Percentiles rank a stretch among this genome's conserved stretches.
Conservation (phyloP, 2,888 invertebrate species). For the Mythimna vitellina region DNA sequence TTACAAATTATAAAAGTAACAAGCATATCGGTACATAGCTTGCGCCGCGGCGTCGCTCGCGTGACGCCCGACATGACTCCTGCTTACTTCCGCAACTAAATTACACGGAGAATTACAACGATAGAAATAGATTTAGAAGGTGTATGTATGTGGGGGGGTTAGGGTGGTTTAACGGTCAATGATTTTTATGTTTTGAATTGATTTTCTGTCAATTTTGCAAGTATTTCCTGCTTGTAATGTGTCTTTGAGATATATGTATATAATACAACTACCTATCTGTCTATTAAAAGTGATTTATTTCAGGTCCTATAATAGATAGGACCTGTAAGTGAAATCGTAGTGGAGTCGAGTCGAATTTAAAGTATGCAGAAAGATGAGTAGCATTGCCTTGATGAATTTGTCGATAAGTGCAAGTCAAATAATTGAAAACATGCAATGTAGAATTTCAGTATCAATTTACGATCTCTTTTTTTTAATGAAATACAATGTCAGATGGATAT, state of each 20-base stretch:
- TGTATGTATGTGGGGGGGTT: constrained; percentile 38
- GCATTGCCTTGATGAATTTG: not conserved
- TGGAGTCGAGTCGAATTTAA: too few relatives aligned
- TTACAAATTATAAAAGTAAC: constrained; percentile 60
- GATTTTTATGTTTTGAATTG: constrained; percentile 8
- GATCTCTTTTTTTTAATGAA: not conserved
- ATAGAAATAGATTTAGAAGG: constrained; percentile 71
- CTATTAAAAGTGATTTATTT: too few relatives aligned
- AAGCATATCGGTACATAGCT: constrained; percentile 62
- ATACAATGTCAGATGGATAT: not conserved
- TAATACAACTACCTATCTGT: too few relatives aligned
- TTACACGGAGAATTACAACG: constrained; percentile 78
- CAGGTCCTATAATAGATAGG: too few relatives aligned
- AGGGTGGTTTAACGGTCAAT: constrained; percentile 32
- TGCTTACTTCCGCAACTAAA: constrained; percentile 84
- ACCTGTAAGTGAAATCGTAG: too few relatives aligned
- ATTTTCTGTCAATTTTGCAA: too few relatives aligned
- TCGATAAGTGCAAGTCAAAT: not conserved
- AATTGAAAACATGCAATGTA: not conserved
- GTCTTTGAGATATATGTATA: too few relatives aligned
- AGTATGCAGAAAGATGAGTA: too few relatives aligned
- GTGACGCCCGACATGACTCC: constrained; percentile 76
- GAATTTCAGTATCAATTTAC: not conserved
- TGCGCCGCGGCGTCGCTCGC: constrained; percentile 66
- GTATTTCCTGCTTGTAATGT: too few relatives aligned